These are phyloP conservation scores for Nesogale talazaci DNA, from an alignment of 2,113 vertebrate genomes.

Conservation along the genomic window DNA sequence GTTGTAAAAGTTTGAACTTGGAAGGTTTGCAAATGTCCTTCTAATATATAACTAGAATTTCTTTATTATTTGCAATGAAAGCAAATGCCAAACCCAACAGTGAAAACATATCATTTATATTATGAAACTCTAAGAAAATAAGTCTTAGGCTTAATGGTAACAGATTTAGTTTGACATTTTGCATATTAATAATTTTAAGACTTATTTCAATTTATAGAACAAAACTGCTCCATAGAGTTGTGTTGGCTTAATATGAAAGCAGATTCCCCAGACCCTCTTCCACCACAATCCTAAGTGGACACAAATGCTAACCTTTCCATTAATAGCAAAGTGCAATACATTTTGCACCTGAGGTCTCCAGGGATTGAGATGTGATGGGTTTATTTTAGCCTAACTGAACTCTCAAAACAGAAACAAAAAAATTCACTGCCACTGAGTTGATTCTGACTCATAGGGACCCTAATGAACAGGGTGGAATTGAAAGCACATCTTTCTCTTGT, in stretches of 20 bases:
- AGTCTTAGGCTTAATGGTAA: background rate
- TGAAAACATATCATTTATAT: background rate
- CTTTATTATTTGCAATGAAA: conserved; percentile 37
- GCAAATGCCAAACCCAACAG: background rate
- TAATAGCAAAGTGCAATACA: background rate
- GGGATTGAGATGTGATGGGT: background rate
- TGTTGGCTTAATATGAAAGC: background rate
- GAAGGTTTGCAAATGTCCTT: background rate
- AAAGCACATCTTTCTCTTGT: too few species aligned
- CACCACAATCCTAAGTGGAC: too few species aligned
- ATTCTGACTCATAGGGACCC: too few species aligned
- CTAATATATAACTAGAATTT: background rate
- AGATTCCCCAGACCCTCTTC: too few species aligned
- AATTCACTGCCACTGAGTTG: too few species aligned
- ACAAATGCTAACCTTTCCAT: background rate
- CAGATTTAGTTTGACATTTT: background rate
- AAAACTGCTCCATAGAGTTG: background rate
- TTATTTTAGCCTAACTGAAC: background rate
- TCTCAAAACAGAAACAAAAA: too few species aligned
- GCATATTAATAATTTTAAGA: background rate
- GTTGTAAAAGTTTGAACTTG: background rate
- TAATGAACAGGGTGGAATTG: too few species aligned
- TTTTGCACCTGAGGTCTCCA: background rate
- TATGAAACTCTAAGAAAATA: background rate
- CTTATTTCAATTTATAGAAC: background rate